Percentiles rank a stretch among this genome's conserved stretches.
These are phyloP conservation scores for Lycodopsis pacificus DNA, from an alignment of 2,797 vertebrate genomes.

Conservation along the genomic window DNA sequence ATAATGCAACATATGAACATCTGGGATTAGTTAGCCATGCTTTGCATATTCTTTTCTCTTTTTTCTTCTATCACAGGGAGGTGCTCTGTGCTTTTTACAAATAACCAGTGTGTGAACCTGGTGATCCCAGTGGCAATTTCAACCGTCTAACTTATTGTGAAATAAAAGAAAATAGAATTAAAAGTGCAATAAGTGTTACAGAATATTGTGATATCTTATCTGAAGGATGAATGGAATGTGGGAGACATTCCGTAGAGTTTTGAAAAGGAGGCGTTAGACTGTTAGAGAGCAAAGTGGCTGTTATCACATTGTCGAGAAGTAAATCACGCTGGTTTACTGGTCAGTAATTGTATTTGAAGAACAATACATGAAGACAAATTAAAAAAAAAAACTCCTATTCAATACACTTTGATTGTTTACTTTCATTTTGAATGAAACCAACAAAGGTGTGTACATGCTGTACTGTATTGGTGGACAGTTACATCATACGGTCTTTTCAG, in stretches of 20 bases:
- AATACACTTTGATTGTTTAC: constrained; percentile 39
- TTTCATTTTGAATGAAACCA: constrained; percentile 43
- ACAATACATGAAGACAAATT: constrained; percentile 9
- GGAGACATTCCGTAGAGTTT: background rate
- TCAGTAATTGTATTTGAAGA: constrained; percentile 3
- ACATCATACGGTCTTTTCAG: constrained; percentile 2
- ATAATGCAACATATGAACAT: constrained; percentile 80
- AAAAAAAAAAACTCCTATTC: background rate
- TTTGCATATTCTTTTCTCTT: constrained; percentile 32
- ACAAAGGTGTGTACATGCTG: constrained; percentile 19
- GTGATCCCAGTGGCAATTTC: constrained; percentile 20
- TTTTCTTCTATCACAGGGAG: constrained; percentile 22
- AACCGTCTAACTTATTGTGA: background rate
- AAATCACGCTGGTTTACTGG: constrained; percentile 18
- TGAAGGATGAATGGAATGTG: background rate
- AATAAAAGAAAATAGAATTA: background rate
- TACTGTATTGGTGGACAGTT: constrained; percentile 20
- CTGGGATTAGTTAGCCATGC: constrained; percentile 71
- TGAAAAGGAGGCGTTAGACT: background rate
- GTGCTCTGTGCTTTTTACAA: constrained; percentile 32
- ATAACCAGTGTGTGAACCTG: constrained; percentile 39
- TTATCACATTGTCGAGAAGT: constrained; percentile 26
- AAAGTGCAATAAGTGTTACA: background rate
- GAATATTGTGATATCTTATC: background rate
- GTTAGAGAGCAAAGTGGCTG: constrained; percentile 1